Evolutionary conservation across 2,888 invertebrate genomes (phyloP).

Genomic region (Trisateles emortualis): DNA sequence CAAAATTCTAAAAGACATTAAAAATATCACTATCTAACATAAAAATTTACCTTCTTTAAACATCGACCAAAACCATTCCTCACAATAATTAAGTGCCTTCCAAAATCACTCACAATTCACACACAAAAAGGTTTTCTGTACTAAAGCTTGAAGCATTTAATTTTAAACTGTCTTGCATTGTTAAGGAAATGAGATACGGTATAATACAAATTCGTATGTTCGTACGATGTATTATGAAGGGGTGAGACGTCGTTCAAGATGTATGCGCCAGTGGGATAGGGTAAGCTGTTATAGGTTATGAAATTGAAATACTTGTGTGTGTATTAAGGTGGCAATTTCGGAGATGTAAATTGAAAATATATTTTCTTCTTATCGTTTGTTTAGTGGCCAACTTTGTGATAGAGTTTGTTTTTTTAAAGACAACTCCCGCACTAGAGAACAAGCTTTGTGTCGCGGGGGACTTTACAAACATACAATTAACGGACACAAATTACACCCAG

Average conservation of each 20-base stretch:
- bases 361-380: not conserved
- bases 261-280: slow-evolving; percentile 2
- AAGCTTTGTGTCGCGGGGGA: too few species aligned
- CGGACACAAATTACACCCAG: too few species aligned
- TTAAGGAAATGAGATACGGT: slow-evolving; percentile 69
- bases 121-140: slow-evolving; percentile 7
- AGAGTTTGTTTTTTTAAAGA: too few species aligned
- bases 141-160: slow-evolving; percentile 15
- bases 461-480: too few species aligned
- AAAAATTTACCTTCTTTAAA: too few species aligned
- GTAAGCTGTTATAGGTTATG: slow-evolving; percentile 10
- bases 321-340: not conserved
- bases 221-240: slow-evolving; percentile 17
- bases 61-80: too few species aligned
- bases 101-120: not conserved
- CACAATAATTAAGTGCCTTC: too few species aligned
- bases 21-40: too few species aligned
- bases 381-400: too few species aligned
- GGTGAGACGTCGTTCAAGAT: slow-evolving; percentile 13
- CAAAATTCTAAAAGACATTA: too few species aligned
- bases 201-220: slow-evolving; percentile 1
- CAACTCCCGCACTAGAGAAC: too few species aligned
- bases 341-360: not conserved
- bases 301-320: slow-evolving; percentile 11
- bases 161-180: slow-evolving; percentile 54